phyloP scores from a whole-genome alignment of 1,140 invertebrate species.

The Penaeus chinensis region DNA sequence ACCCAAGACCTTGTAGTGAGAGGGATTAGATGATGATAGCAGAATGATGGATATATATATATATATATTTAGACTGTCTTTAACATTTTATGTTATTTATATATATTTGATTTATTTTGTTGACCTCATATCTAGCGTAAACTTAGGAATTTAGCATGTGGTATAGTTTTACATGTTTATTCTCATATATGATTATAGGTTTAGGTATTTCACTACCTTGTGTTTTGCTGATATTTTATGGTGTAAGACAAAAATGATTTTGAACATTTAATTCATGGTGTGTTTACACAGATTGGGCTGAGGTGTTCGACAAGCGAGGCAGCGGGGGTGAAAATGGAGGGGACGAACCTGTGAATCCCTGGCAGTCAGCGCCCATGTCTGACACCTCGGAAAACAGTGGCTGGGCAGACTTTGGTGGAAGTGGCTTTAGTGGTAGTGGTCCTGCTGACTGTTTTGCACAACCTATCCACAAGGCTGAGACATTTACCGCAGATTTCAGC shows the following conservation, averaged over 20 bases:
- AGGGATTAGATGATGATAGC: too few species aligned
- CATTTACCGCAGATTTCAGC: slow-evolving; percentile 34
- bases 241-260: background rate
- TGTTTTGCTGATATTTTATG: too few species aligned
- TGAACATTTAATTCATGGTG: slow-evolving; percentile 4
- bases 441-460: background rate
- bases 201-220: too few species aligned
- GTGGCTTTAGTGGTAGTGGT: slow-evolving; percentile 11
- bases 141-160: too few species aligned
- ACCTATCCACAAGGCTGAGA: slow-evolving; percentile 1
- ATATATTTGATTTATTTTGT: too few species aligned
- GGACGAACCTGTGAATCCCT: slow-evolving; percentile 36
- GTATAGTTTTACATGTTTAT: too few species aligned
- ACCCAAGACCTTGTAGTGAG: too few species aligned
- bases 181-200: too few species aligned
- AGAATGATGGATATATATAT: too few species aligned
- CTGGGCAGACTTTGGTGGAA: slow-evolving; percentile 54
- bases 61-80: too few species aligned
- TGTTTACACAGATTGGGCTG: slow-evolving; percentile 42
- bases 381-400: slow-evolving; percentile 41
- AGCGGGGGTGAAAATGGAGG: background rate
- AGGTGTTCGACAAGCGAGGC: slow-evolving; percentile 38
- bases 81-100: too few species aligned
- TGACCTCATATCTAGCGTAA: too few species aligned
- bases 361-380: slow-evolving; percentile 49